Conservation (phyloP, 2,888 invertebrate genomes). For the Drosophila suboccidentalis region DNA sequence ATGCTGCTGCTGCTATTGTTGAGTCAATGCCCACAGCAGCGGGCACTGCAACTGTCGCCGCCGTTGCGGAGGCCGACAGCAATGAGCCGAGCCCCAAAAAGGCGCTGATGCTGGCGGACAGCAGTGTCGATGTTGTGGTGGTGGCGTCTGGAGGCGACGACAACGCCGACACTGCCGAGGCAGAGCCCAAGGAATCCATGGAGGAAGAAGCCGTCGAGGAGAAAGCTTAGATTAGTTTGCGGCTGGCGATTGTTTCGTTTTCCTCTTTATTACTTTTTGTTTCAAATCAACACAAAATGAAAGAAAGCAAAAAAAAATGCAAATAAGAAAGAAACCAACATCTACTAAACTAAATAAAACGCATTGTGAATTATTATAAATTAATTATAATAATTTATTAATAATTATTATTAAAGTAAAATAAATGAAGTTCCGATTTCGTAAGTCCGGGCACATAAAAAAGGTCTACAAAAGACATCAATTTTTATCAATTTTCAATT, state of each 20-base stretch:
- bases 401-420: constrained; percentile 78
- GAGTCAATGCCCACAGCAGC: constrained; percentile 25
- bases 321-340: constrained; percentile 21
- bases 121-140: constrained; percentile 57
- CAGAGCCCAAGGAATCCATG: constrained; percentile 55
- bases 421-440: constrained; percentile 79
- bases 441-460: constrained; percentile 55
- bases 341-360: constrained; percentile 63
- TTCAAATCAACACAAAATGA: constrained; percentile 31
- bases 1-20: constrained; percentile 40
- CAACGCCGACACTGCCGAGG: constrained; percentile 42
- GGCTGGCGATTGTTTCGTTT: constrained; percentile 16
- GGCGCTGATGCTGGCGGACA: constrained; percentile 67
- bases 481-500: constrained; percentile 37
- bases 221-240: constrained; percentile 59
- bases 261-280: constrained; percentile 50
- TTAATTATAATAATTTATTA: constrained; percentile 81
- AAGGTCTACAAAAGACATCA: constrained; percentile 63
- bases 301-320: constrained; percentile 13
- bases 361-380: constrained; percentile 76
- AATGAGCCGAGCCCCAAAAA: constrained; percentile 84
- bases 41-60: constrained; percentile 2
- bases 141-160: constrained; percentile 24
- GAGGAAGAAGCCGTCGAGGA: constrained; percentile 33
- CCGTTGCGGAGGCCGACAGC: constrained; percentile 81